Evolutionary conservation across 2,888 invertebrate genomes (phyloP).

Genomic region (Chironomus tentans): DNA sequence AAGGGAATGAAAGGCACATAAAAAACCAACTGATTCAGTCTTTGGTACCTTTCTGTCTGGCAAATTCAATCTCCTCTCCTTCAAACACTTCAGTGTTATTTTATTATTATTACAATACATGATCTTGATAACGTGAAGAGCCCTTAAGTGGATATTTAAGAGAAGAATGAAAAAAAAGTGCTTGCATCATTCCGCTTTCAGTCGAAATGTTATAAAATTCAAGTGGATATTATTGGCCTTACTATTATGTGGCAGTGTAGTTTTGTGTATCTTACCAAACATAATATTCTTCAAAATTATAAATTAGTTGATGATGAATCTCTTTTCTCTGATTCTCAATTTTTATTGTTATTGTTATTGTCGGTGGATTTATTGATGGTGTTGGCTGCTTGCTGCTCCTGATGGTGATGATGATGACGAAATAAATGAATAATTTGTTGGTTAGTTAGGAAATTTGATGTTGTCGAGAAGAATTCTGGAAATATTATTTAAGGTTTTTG

Average conservation of each 20-base stretch:
- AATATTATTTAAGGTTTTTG: too few relatives aligned
- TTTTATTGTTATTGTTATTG: not conserved
- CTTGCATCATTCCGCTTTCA: constrained; percentile 24
- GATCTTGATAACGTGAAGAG: constrained; percentile 21
- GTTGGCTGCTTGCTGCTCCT: too few relatives aligned
- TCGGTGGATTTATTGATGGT: too few relatives aligned
- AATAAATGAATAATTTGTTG: too few relatives aligned
- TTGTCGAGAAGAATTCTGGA: too few relatives aligned
- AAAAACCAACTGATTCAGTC: constrained; percentile 6
- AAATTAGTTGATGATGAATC: constrained; percentile 17
- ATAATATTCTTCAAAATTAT: constrained; percentile 3
- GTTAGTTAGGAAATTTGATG: too few relatives aligned
- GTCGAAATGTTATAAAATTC: constrained; percentile 2
- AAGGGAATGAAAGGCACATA: not conserved
- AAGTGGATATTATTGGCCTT: not conserved
- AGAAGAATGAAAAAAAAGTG: not conserved
- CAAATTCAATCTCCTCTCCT: not conserved
- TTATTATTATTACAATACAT: constrained; percentile 2
- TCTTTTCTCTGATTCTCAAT: not conserved
- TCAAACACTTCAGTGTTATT: not conserved
- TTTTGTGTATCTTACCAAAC: too few relatives aligned
- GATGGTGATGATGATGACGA: too few relatives aligned
- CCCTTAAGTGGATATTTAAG: constrained; percentile 26
- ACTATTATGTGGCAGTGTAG: not conserved
- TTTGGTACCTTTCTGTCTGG: constrained; percentile 19